These are phyloP conservation scores for Tupaia chinensis DNA, from an alignment of 2,113 vertebrate genomes.

Conservation along the genomic window DNA sequence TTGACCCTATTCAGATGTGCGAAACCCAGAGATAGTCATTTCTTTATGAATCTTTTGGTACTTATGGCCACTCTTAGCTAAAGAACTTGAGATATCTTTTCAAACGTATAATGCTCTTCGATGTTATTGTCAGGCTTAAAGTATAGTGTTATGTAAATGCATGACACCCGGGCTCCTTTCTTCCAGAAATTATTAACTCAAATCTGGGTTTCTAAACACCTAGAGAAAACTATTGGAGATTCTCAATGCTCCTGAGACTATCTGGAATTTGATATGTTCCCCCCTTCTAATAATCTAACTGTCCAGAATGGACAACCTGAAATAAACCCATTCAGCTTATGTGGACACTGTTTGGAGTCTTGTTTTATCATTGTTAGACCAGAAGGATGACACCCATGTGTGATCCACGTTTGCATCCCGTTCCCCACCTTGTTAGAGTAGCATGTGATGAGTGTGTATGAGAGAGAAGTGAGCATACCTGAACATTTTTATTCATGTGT, in stretches of 20 bases:
- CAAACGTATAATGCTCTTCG: conserved; percentile 32
- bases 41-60: conserved; percentile 30
- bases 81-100: conserved; percentile 18
- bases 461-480: not conserved
- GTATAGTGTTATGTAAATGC: conserved; percentile 15
- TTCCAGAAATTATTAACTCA: not conserved
- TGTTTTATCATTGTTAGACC: not conserved
- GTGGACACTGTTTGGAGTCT: not conserved
- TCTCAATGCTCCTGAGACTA: not conserved
- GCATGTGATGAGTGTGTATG: conserved; percentile 25
- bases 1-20: conserved; percentile 27
- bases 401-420: not conserved
- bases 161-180: conserved; percentile 62
- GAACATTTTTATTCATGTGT: conserved; percentile 56
- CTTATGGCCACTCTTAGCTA: conserved; percentile 13
- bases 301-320: not conserved
- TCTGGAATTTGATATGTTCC: not conserved
- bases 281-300: not conserved
- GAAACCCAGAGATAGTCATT: conserved; percentile 50
- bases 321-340: conserved; percentile 26
- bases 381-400: not conserved
- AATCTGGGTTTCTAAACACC: conserved; percentile 55
- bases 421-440: not conserved
- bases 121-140: not conserved
- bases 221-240: not conserved